Evolutionary conservation across 2,797 vertebrate species (phyloP), one percentile per base, ranked within the genome.

Genomic region (Austrolebias charrua): DNA sequence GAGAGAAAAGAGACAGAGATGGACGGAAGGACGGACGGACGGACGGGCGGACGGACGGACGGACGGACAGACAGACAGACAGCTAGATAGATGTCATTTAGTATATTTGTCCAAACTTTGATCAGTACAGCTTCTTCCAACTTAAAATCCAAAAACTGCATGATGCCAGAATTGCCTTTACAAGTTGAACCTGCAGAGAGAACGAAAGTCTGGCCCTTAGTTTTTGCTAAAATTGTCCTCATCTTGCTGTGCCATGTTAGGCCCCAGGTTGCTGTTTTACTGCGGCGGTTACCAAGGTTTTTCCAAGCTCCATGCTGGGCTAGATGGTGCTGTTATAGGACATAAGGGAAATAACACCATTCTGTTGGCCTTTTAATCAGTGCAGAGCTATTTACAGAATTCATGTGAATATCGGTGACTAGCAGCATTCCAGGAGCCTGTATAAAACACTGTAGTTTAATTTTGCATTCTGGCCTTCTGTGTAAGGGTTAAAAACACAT

Each of bases 321-420:
- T 29, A 9, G 52, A 77, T 79, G 83, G 73, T 66, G 43, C 66
- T 0, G 60, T 81, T 83, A 87, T 75, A 84, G 71, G 82, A 86
- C 86, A 76, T 71, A 20, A 15, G 81, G 82, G 78, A 85, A 88
- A 89, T 89, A 86, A 90, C 74, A 75, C 75, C 75, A 56, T 73
- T 80, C 78, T 54, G 73, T 75, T 55, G 16, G 72, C 79, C 79
- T 80, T 85, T 86, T 80, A 75, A 75, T 68, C 68, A 84, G 79
- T 83, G 81, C 67, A 81, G 57, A 60, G 71, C 55, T 76, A 83
- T 85, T 86, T 83, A 81, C 82, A 75, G 70, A 63, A 69, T 76
- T 66, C 66, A 51, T 72, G 63, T 66, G 66, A 71, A 75, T 82
- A 47, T 67, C 69, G 67, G 75, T 66, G 68, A 68, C 60, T 16